Evolutionary conservation across 2,888 invertebrate genomes (phyloP), one percentile per base, ranked within the genome.

Genomic region (Trichacis sp.): DNA sequence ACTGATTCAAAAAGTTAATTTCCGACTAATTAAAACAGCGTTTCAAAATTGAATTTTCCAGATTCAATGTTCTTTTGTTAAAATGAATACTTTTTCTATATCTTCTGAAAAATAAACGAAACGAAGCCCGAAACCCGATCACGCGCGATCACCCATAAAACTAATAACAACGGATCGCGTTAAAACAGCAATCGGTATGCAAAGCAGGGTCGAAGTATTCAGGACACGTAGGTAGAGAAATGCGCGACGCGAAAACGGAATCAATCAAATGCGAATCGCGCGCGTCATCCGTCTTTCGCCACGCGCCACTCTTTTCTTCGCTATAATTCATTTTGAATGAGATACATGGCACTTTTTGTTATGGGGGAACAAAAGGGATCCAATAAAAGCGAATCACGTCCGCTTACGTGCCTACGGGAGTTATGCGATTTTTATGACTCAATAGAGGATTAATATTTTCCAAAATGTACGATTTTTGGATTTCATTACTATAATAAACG

Each of bases 181-280:
- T 77, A 74, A 77, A 79, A 77, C 69, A 71, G 75, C 74, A 68
- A 79, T 80, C 77, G 76, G 77, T 79, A 81, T 81, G 81, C 79
- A 71, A 69, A 71, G 57, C 73, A 59, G 58, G 71, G 46, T 56
- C 20, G 30, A 60, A 61, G 52, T 65, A 72, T 69, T 72, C 71
- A 36, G 43, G 53, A 72, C 80, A 80, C 80, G 80, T 78, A 75
- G 69, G 64, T 70, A 74, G 77, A 77, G 76, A 63, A 72, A 67
- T 68, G 66, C 65, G 59, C 65, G 62, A 43, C 64, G 71, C 53
- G 47, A 64, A 71, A 70, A 71, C 66, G 68, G 71, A 79, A 82
- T 81, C 81, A 77, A 82, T 82, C 79, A 81, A 80, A 81, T 75
- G 69, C 68, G 69, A 74, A 75, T 77, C 52, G 69, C 60, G 60